Evolutionary conservation across 2,888 invertebrate species (phyloP), one percentile per base, ranked within the genome.

Genomic region (Drosophila helvetica): DNA sequence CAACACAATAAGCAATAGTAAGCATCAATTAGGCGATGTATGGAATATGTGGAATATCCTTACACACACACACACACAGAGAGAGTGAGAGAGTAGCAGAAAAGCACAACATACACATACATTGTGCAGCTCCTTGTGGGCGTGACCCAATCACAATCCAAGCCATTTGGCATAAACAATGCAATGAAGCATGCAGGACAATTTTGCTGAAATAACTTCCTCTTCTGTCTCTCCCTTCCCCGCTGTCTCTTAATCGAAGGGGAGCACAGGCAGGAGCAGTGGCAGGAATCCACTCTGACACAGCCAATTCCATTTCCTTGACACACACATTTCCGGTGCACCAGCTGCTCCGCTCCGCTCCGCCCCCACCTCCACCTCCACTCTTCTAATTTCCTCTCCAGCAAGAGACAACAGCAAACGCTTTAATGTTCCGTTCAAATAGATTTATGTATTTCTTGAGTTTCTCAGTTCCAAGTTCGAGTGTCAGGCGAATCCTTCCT

Each of bases 141-240:
- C 83, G 67, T 67, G 67, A 57, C 57, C 67, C 70, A 53, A 68
- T 69, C 73, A 64, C 53, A 64, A 45, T 64, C 52, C 73, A 66
- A 82, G 73, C 77, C 80, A 80, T 65, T 74, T 51, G 66, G 83
- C 73, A 75, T 73, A 69, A 75, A 75, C 75, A 80, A 78, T 65
- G 76, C 78, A 80, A 74, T 78, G 86, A 83, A 66, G 71, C 86
- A 66, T 71, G 60, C 74, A 67, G 55, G 30, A 75, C 81, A 77
- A 77, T 80, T 77, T 69, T 74, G 74, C 78, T 75, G 66, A 68
- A 78, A 69, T 72, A 79, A 70, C 75, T 78, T 67, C 58, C 59
- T 63, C 30, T 64, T 74, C 67, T 10, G 30, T 19, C 12, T 45
- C 43, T 48, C 45, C 17, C 50, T 50, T 33, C 10, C 27, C 9